phyloP scores from a whole-genome alignment of 2,888 invertebrate genomes.

The Trichopria drosophilae region DNA sequence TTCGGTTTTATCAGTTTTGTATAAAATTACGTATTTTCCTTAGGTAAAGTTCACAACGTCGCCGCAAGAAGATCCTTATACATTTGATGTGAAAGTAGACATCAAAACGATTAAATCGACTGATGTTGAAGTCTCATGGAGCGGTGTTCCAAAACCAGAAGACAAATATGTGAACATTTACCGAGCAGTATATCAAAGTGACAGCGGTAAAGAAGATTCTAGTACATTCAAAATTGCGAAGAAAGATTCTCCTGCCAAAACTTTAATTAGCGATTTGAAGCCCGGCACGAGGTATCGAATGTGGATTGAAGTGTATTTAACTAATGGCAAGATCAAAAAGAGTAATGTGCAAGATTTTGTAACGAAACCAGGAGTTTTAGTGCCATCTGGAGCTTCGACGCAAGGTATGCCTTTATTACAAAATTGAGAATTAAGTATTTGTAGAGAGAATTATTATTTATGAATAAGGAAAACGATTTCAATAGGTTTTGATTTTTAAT shows the following conservation, averaged over 20 bases:
- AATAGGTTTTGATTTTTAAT: too few species aligned
- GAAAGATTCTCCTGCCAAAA: slow-evolving; percentile 70
- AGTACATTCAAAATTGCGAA: slow-evolving; percentile 77
- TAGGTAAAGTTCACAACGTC: slow-evolving; percentile 51
- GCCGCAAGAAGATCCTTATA: slow-evolving; percentile 71
- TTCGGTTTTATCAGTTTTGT: slow-evolving; percentile 3
- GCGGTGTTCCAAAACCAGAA: slow-evolving; percentile 83
- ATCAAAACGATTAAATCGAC: slow-evolving; percentile 75
- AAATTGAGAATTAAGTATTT: too few species aligned
- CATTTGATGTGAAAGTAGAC: slow-evolving; percentile 78
- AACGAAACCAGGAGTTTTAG: slow-evolving; percentile 72
- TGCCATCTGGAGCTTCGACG: slow-evolving; percentile 58
- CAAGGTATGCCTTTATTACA: too few species aligned
- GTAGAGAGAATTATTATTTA: too few species aligned
- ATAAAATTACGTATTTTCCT: slow-evolving; percentile 11
- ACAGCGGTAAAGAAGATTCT: slow-evolving; percentile 72
- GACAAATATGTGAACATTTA: slow-evolving; percentile 90
- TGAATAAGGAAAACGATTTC: too few species aligned
- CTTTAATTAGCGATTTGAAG: slow-evolving; percentile 69
- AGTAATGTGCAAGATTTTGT: slow-evolving; percentile 87
- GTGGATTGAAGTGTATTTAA: slow-evolving; percentile 87
- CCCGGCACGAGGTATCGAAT: slow-evolving; percentile 83
- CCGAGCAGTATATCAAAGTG: slow-evolving; percentile 80
- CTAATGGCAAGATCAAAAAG: slow-evolving; percentile 86
- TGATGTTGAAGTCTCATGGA: slow-evolving; percentile 79